Evolutionary conservation across 2,113 vertebrate genomes (phyloP), one percentile per base, ranked within the genome.

Genomic region (Proteles cristata): DNA sequence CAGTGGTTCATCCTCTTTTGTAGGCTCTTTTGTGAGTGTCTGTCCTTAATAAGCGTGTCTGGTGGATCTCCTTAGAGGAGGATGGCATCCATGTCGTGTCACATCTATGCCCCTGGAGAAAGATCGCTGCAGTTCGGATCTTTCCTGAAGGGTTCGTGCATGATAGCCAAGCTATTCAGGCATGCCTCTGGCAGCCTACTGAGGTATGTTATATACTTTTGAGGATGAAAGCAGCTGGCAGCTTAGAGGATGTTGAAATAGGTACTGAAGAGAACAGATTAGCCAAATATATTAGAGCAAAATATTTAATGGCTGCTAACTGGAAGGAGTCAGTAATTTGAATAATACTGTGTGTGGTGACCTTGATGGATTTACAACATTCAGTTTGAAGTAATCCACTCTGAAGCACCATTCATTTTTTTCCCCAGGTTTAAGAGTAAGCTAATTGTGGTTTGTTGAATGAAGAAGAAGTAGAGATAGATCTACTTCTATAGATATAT

Each of bases 101-200:
- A 19, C 25, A 79, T 5, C 35, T 12, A 2, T 16, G 61, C 14
- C 77, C 61, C 48, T n/a, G 35, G 73, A 26, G 48, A 93, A 9
- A 93, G 26, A 25, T 4, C 0, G 45, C 16, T 31, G 91, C 11
- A 35, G 31, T 39, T 31, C 10, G 6, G 2, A 21, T 31, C 19
- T 85, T 65, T 50, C 71, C 28, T 55, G n/a, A 31, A 25, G n/a
- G 77, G n/a, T 9, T 43, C 33, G 26, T 10, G 45, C 7, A 8
- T 1, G 2, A 39, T 28, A 14, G 6, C 14, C 14, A 28, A 31
- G 83, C 61, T 55, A 4, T 19, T 50, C 6, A 79, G 21, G 11
- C 8, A 1, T 1, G 61, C 19, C 5, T 26, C 1, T 17, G 58
- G 61, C 17, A 58, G 35, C 10, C 48, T 1, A 23, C 7, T 3